Evolutionary conservation across 2,888 invertebrate species (phyloP).

Genomic region (Liposcelis brunnea): DNA sequence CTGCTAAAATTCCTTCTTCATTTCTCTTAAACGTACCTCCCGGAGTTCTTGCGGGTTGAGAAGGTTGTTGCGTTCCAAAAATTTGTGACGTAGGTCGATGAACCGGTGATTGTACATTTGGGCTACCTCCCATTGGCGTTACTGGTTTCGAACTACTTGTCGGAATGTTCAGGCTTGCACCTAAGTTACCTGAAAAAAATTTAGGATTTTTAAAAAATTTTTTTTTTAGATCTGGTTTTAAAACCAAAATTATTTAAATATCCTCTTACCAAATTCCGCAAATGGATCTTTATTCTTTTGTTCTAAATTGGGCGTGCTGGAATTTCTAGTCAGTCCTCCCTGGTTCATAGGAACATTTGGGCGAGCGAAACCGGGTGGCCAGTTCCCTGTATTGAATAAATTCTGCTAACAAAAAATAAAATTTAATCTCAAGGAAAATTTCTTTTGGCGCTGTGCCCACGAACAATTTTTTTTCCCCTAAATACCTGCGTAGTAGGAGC

Average conservation of each 20-base stretch:
- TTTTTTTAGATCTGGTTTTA: neutral
- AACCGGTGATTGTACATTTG: constrained; percentile 17
- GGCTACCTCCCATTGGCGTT: constrained; percentile 21
- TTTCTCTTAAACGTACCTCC: neutral
- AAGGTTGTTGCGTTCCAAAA: too few species aligned
- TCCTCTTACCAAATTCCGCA: constrained; percentile 42
- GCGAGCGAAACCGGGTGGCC: neutral
- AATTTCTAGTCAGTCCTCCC: constrained; percentile 27
- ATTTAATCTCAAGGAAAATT: too few species aligned
- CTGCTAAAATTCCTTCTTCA: too few species aligned
- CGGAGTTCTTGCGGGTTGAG: constrained; percentile 19
- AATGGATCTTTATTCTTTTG: constrained; percentile 47
- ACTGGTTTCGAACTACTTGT: constrained; percentile 16
- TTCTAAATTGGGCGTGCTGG: constrained; percentile 34
- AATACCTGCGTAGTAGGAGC: constrained; percentile 25
- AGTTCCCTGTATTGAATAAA: neutral
- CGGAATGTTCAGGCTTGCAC: constrained; percentile 17
- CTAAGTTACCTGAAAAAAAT: constrained; percentile 22
- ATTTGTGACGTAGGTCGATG: neutral
- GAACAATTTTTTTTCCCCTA: too few species aligned
- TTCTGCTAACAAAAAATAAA: neutral
- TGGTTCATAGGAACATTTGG: constrained; percentile 11
- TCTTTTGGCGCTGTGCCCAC: too few species aligned
- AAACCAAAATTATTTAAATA: constrained; percentile 15
- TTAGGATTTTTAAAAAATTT: neutral